Base-by-base conservation (phyloP, 2,113 vertebrate species). In the Phalacrocorax carbo region DNA sequence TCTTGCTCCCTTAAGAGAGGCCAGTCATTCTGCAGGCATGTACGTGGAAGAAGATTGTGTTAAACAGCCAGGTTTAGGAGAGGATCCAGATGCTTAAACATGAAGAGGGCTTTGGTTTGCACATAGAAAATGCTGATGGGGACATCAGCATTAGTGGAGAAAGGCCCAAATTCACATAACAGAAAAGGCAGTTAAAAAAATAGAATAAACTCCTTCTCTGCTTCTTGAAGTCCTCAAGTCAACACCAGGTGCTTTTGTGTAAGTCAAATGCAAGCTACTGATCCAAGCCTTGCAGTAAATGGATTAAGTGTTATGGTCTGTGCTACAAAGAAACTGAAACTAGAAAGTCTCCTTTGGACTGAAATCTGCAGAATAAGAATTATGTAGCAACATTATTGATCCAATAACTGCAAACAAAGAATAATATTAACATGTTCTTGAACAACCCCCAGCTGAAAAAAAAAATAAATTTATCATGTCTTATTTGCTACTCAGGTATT, bases 271-370 rank as follows among this genome's bases (percentile, higher is more conserved):
- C 15, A 60, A 91, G 68, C 88, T 92, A 81, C 72, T 91, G 80
- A 86, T 90, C 42, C 88, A 69, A 96, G 83, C 46, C n/a, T 88
- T 77, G 42, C 68, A 58, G 48, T 92, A 91, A 95, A 36, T 81
- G 86, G 88, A 92, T 97, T 93, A 84, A 78, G 32, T 75, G 58
- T 84, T 94, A 81, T 40, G 86, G 83, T 88, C 69, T 78, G 22
- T 90, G 68, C 42, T 86, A 94, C 86, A 92, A 93, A 93, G 88
- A 91, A 94, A 84, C 68, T 34, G 52, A 90, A 60, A 90, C 68
- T 78, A 38, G 64, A 92, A 95, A 88, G 94, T 94, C 93, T 96
- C 51, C 80, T 88, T 90, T 91, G 72, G 60, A 71, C 72, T 58
- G 68, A 78, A 93, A 66, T 90, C 46, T 83, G 46, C 69, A 91